These are phyloP conservation scores for Cyprinodon brontotheroides DNA, from an alignment of 2,113 vertebrate genomes.

Conservation along the genomic window DNA sequence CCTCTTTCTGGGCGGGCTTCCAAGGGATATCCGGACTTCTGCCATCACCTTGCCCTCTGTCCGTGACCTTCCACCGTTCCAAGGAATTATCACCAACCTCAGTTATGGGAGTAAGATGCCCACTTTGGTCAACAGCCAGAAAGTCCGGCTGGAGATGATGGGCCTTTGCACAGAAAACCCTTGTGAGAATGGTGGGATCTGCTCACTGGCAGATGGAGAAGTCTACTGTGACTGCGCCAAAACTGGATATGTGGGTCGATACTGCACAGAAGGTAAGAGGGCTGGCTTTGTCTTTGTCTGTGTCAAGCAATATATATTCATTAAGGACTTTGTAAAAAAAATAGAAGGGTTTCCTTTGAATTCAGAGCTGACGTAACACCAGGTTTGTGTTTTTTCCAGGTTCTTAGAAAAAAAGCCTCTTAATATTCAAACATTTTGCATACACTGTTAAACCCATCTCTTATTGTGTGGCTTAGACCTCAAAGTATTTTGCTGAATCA, in stretches of 20 bases:
- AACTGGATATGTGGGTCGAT: conserved; percentile 91
- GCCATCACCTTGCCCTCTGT: conserved; percentile 89
- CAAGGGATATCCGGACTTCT: conserved; percentile 86
- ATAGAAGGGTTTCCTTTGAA: conserved; percentile 33
- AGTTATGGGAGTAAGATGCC: conserved; percentile 91
- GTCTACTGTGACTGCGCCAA: conserved; percentile 93
- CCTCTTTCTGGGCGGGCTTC: conserved; percentile 93
- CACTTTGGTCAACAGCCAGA: conserved; percentile 87
- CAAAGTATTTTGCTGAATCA: conserved; percentile 1
- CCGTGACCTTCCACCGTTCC: conserved; percentile 85
- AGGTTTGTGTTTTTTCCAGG: conserved; percentile 14
- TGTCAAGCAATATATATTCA: conserved; percentile 53
- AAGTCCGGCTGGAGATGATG: conserved; percentile 88
- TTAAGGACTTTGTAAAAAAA: conserved; percentile 39
- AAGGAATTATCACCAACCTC: conserved; percentile 92
- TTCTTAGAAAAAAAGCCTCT: not conserved
- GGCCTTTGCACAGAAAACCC: conserved; percentile 91
- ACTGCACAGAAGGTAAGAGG: conserved; percentile 95
- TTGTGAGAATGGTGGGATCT: conserved; percentile 94
- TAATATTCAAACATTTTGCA: conserved; percentile 1
- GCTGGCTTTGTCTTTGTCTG: conserved; percentile 45
- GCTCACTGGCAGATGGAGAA: conserved; percentile 90
- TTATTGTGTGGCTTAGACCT: not conserved
- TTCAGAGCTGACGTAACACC: conserved; percentile 7
- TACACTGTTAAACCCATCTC: not conserved